Conservation (phyloP, 2,888 invertebrate species). For the Sphinx pinastri region DNA sequence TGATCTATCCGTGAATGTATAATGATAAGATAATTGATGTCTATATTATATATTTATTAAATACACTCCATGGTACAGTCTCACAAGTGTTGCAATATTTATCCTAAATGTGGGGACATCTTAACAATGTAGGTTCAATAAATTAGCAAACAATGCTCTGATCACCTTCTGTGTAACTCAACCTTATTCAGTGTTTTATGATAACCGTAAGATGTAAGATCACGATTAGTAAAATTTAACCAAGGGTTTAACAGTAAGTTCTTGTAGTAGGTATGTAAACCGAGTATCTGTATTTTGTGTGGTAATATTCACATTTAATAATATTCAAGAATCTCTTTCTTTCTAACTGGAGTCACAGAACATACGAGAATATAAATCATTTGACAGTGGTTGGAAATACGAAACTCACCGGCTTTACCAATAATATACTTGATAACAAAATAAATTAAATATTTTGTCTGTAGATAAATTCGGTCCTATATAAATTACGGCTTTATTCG, state of each 20-base stretch:
- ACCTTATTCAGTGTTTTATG: background rate
- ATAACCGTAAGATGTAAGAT: conserved; percentile 1
- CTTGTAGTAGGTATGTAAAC: conserved; percentile 10
- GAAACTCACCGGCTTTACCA: too few relatives aligned
- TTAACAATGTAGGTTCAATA: background rate
- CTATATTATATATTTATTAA: conserved; percentile 7
- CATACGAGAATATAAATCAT: background rate
- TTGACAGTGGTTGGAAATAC: background rate
- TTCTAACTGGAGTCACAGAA: background rate
- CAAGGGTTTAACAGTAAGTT: conserved; percentile 11
- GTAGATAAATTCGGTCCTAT: conserved; percentile 8
- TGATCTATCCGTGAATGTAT: background rate
- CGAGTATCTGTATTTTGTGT: background rate
- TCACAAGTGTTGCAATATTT: background rate
- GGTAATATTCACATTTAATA: background rate
- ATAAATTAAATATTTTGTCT: background rate
- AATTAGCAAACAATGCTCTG: background rate
- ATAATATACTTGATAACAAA: background rate
- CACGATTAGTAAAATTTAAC: background rate
- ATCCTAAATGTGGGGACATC: background rate
- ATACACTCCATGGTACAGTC: background rate
- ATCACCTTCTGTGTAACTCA: background rate
- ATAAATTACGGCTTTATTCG: conserved; percentile 9
- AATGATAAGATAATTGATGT: background rate
- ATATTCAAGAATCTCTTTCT: background rate